Base-by-base conservation (phyloP, 2,113 vertebrate species). In the Syngnathus typhle region DNA sequence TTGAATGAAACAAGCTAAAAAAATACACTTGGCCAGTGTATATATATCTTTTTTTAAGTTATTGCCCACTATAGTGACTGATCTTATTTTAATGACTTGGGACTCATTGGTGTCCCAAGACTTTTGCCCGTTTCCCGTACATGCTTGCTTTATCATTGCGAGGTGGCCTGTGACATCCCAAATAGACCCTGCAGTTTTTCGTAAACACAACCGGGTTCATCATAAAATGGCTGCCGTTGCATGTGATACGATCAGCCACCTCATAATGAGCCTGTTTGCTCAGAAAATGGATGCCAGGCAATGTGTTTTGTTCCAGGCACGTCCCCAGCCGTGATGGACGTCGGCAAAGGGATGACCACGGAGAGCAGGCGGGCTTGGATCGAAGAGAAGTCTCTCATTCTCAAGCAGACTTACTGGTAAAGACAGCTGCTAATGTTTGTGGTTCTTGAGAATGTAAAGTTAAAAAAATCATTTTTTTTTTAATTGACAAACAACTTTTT, bases 381-480 rank as follows among this genome's bases (percentile, higher is more conserved):
- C 64, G 95, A 96, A 68, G 92, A 93, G 72, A 94, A 92, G 69
- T 84, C 77, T 69, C 90, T 93, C 71, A 87, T 94, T 76, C 87
- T 96, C 68, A 97, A 97, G 76, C 95, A 96, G 86, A 94, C 94
- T 0, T 97, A 94, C 85, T 96, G 95, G 95, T 96, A 77, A 78
- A 18, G 32, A 64, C 69, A 71, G 41, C 64, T 64, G 68, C 15
- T 27, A 41, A 61, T 43, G 21, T 58, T 27, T 55, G 15, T 16
- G 15, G 49, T 52, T 52, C 15, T 1, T 46, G 2, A 46, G 15
- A 46, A 46, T 18, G 18, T 49, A 1, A 49, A 15, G 7, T 49
- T 21, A 9, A 10, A 9, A n/a, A n/a, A 3, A 10, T 21, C 2
- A 8, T 7, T 4, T 51, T n/a, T 9, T n/a, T 9, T n/a, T 3